Conservation (phyloP, 37 sponge, comb jelly and placozoan genomes). For the Theonella swinhoei region DNA sequence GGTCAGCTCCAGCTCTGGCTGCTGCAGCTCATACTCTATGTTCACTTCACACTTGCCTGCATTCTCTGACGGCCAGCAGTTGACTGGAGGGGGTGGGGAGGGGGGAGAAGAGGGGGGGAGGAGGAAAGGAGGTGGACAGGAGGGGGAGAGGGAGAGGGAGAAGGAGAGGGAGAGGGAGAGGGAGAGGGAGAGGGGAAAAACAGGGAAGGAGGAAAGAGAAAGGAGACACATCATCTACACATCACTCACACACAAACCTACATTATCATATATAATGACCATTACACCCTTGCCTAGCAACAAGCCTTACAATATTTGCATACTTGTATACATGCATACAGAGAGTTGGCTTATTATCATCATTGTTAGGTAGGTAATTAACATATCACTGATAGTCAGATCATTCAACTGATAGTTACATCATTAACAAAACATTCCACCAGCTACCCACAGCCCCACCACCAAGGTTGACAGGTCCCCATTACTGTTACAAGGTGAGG, state of each 20-base stretch:
- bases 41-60: slow-evolving; percentile 94
- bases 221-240: no score
- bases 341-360: no score
- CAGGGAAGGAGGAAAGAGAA: not conserved
- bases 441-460: no score
- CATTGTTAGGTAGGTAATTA: no score
- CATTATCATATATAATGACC: not conserved
- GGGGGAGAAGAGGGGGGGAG: not conserved
- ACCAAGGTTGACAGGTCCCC: no score
- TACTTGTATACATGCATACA: no score
- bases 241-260: not conserved
- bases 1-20: slow-evolving; percentile 71
- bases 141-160: not conserved
- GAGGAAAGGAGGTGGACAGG: not conserved
- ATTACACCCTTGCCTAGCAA: not conserved
- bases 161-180: not conserved
- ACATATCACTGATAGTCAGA: no score
- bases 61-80: slow-evolving; percentile 96
- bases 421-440: no score
- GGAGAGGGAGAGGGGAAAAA: not conserved
- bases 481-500: no score
- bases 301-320: not conserved
- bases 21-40: slow-evolving; percentile 94
- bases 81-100: slow-evolving; percentile 63
- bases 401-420: no score